Evolutionary conservation across 2,888 invertebrate species (phyloP).

Genomic region (Schizotus pectinicornis): DNA sequence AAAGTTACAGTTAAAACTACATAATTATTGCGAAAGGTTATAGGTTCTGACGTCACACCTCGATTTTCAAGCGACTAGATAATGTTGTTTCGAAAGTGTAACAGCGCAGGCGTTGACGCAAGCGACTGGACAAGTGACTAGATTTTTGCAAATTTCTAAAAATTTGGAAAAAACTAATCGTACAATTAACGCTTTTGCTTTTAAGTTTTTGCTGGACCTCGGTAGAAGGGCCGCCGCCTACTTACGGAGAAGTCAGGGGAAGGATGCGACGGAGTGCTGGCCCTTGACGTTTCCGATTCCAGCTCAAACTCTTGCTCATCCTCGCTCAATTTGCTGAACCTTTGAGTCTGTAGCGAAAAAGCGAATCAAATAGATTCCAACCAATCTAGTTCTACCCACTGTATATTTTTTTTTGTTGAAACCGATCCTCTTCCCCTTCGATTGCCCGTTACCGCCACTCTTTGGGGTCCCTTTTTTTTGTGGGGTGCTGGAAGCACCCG

Average conservation of each 20-base stretch:
- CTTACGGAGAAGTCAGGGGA: slow-evolving; percentile 37
- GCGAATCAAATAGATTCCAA: background rate
- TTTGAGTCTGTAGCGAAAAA: slow-evolving; percentile 33
- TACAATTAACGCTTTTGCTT: no score
- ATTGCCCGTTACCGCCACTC: slow-evolving; percentile 46
- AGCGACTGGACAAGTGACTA: no score
- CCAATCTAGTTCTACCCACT: slow-evolving; percentile 33
- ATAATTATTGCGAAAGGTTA: no score
- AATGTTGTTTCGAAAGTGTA: no score
- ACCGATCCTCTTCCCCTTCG: slow-evolving; percentile 56
- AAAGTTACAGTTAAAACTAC: background rate
- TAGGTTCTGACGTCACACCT: no score
- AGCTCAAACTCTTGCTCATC: slow-evolving; percentile 46
- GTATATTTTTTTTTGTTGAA: slow-evolving; percentile 43
- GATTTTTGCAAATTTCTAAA: no score
- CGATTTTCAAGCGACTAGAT: no score
- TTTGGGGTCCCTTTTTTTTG: slow-evolving; percentile 50
- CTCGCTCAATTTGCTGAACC: slow-evolving; percentile 51
- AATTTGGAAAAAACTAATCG: no score
- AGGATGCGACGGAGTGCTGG: slow-evolving; percentile 47
- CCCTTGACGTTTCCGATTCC: slow-evolving; percentile 47
- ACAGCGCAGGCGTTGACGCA: no score
- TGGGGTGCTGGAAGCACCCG: slow-evolving; percentile 34
- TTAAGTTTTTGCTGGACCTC: no score
- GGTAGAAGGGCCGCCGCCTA: background rate